A percentile compares a stretch with the other conserved stretches of the same genome.
Conservation (phyloP, 2,888 invertebrate species). For the Napeogenes inachia region DNA sequence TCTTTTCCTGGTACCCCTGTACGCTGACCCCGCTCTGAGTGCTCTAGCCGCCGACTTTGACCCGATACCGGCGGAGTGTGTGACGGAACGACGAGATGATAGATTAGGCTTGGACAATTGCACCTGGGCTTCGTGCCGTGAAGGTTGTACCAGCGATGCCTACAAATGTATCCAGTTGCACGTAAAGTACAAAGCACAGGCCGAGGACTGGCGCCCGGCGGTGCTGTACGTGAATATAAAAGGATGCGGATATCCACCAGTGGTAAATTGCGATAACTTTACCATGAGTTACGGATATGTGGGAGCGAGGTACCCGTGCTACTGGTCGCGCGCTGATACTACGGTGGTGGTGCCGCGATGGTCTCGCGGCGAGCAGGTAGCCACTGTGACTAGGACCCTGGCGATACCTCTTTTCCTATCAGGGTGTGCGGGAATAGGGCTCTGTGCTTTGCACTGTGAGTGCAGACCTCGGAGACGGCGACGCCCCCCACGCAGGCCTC, state of each 20-base stretch:
- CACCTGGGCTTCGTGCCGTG: conserved; percentile 87
- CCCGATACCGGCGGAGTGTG: conserved; percentile 83
- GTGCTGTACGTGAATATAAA: conserved; percentile 87
- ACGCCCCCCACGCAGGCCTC: conserved; percentile 80
- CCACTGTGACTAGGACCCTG: conserved; percentile 89
- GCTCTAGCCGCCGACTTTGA: conserved; percentile 86
- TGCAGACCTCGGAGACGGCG: conserved; percentile 84
- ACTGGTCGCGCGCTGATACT: conserved; percentile 86
- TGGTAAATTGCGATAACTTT: conserved; percentile 86
- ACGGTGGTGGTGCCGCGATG: conserved; percentile 90
- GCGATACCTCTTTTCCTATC: conserved; percentile 90
- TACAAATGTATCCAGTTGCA: conserved; percentile 83
- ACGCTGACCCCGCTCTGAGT: conserved; percentile 74
- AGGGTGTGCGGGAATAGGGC: conserved; percentile 88
- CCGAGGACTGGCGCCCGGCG: conserved; percentile 76
- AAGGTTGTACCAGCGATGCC: conserved; percentile 88
- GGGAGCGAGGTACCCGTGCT: conserved; percentile 81
- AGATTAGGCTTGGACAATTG: conserved; percentile 86
- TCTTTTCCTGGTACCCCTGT: conserved; percentile 70
- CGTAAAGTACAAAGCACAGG: conserved; percentile 77
- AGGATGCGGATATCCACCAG: conserved; percentile 89
- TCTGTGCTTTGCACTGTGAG: conserved; percentile 92
- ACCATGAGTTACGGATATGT: conserved; percentile 82
- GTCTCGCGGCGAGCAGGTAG: conserved; percentile 88
- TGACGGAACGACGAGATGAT: conserved; percentile 83